Base-by-base conservation (phyloP, 1,140 invertebrate species). In the Spodoptera litura region DNA sequence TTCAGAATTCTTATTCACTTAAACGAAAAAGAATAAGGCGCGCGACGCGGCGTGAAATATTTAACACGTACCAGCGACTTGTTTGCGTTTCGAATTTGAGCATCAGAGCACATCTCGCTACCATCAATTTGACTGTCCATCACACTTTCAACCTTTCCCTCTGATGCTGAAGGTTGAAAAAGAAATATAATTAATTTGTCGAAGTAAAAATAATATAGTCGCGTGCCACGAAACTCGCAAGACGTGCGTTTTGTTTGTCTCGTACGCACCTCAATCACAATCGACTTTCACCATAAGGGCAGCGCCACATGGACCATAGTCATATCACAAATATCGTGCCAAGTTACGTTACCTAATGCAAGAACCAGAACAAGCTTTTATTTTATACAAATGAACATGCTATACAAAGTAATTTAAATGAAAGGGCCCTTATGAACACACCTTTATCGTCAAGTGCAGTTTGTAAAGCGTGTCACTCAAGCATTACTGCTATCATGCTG, bases 231-330 rank as follows among this genome's bases (percentile, higher is more conserved):
- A 55, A 79, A 77, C 76, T 68, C 74, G 58, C 79, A 77, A 66
- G 64, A 12, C 71, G 76, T 77, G 79, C 78, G 79, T 81, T 86
- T 82, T 88, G 85, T 85, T 85, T 85, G 81, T 84, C 75, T 68
- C 80, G 84, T 78, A 85, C 83, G 84, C 83, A 85, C 82, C 84
- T 89, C 81, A 84, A 87, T 87, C 86, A 90, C 86, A 88, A 88
- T 89, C 85, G 84, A 91, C 90, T 92, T 92, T 92, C 90, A 90
- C 90, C 88, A 55, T 88, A 90, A 90, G 87, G 87, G 87, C 85
- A 82, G 79, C 85, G 82, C 82, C 85, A 86, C 85, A 86, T 85
- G 79, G 78, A 83, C 59, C 83, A 83, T 83, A 78, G 80, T 20
- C 38, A 44, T 51, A 59, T 59, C 25, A 44, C 20, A 11, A 6